Base-by-base conservation (phyloP, 2,888 invertebrate genomes). In the Julus scanicus region DNA sequence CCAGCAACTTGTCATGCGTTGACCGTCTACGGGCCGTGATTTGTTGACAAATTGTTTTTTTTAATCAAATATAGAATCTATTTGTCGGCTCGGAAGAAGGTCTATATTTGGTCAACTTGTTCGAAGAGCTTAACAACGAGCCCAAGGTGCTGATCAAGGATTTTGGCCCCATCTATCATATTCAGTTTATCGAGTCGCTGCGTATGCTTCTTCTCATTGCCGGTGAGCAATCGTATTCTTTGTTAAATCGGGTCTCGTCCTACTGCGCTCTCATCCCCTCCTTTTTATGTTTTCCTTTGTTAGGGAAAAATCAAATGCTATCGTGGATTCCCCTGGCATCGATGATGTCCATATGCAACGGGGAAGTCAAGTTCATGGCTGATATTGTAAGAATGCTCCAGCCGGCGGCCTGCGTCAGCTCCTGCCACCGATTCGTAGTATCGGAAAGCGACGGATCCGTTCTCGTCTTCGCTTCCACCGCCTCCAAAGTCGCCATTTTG, bases 1-100 rank as follows among this genome's bases (percentile, higher is more conserved):
- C 15, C 53, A 15, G 13, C 53, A 13, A n/a, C 40, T 87, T 37
- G 17, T 80, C n/a, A n/a, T n/a, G n/a, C n/a, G n/a, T n/a, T n/a
- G n/a, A n/a, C 5, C 53, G 87, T 57, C 63, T 63, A 3, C 44
- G 44, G 44, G 11, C 39, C 4, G 9, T 71, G 20, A 9, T 15
- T 4, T 17, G 44, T 8, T 87, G 1, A 15, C n/a, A 20, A 87
- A 85, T 29, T 84, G n/a, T 83, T 53, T 86, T 39, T 15, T 85
- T 20, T n/a, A 84, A 85, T n/a, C 85, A 53, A 48, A 29, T 85
- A 83, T 88, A 88, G 86, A 89, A 93, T 37, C 91, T 94, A 86
- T 90, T 95, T 13, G 90, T 95, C n/a, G 95, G 95, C 29, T 93
- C 94, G 0, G 94, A 94, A 89, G 94, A 94, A 89, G 95, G 95